Percentiles rank a stretch among this genome's conserved stretches.
phyloP scores from a whole-genome alignment of 2,797 vertebrate species.

The Tokudaia muenninki region DNA sequence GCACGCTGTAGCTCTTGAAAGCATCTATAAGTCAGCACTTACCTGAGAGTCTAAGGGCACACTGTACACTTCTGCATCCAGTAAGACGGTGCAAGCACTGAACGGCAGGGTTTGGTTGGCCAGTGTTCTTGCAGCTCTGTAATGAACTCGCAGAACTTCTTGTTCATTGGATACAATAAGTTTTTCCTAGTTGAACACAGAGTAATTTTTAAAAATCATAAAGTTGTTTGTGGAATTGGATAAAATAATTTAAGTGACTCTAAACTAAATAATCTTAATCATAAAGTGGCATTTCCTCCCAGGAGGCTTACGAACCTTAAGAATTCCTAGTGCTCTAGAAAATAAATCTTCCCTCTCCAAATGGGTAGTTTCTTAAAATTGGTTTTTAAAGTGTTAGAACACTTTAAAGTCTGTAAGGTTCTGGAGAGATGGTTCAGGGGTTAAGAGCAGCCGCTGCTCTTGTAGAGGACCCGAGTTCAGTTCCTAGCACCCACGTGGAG shows the following conservation, averaged over 20 bases:
- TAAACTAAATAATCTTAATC: slow-evolving; percentile 31
- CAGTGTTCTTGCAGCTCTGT: slow-evolving; percentile 97
- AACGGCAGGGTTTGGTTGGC: slow-evolving; percentile 99
- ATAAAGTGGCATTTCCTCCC: slow-evolving; percentile 10
- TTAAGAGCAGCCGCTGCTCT: neutral
- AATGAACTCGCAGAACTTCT: slow-evolving; percentile 98
- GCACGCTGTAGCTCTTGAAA: neutral
- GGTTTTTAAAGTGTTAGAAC: neutral
- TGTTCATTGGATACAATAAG: slow-evolving; percentile 99
- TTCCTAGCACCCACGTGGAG: neutral
- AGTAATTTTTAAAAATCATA: slow-evolving; percentile 58
- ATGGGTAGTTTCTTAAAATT: neutral
- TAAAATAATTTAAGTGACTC: slow-evolving; percentile 33
- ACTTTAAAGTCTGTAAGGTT: neutral
- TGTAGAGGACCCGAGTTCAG: neutral
- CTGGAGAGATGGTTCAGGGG: neutral
- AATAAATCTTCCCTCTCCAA: neutral
- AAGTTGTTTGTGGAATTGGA: slow-evolving; percentile 49
- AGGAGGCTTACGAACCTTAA: slow-evolving; percentile 50
- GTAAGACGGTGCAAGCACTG: slow-evolving; percentile 97
- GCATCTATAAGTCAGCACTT: slow-evolving; percentile 25
- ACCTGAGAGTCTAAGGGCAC: slow-evolving; percentile 98
- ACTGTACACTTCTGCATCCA: slow-evolving; percentile 99
- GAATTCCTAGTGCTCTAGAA: slow-evolving; percentile 24
- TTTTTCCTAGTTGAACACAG: slow-evolving; percentile 92